Conservation (phyloP, 2,888 invertebrate species). For the Caenorhabditis angaria region DNA sequence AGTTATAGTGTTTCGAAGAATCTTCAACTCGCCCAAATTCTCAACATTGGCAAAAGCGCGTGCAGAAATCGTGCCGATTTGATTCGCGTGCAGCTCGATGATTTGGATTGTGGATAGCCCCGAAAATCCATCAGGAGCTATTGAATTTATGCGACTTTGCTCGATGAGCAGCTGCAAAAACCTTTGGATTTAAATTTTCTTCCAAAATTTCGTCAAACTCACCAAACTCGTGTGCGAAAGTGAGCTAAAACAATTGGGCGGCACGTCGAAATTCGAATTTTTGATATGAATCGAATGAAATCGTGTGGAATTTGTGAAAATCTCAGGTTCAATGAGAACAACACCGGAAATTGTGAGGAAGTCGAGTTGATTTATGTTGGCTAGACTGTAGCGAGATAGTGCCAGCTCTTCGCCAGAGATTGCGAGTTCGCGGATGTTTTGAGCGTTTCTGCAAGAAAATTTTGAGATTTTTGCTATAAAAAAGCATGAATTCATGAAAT, state of each 20-base stretch:
- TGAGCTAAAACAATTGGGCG: conserved; percentile 40
- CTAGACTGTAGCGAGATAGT: conserved; percentile 43
- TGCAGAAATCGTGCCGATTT: conserved; percentile 47
- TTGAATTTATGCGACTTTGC: conserved; percentile 34
- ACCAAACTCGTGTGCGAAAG: conserved; percentile 25
- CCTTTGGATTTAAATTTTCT: background rate
- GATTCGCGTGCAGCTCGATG: conserved; percentile 53
- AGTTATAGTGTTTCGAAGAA: conserved; percentile 45
- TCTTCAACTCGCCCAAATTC: conserved; percentile 48
- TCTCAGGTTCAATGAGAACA: conserved; percentile 48
- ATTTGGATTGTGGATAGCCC: conserved; percentile 52
- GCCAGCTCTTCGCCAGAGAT: conserved; percentile 51
- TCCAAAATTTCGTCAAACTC: background rate
- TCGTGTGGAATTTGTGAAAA: conserved; percentile 51
- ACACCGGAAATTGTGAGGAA: conserved; percentile 51
- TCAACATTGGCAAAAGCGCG: conserved; percentile 51
- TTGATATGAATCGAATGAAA: conserved; percentile 50
- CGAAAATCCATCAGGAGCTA: conserved; percentile 53
- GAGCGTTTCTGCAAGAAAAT: conserved; percentile 35
- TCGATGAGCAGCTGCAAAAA: conserved; percentile 51
- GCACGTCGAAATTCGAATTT: conserved; percentile 48
- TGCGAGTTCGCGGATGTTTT: conserved; percentile 48
- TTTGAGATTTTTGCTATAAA: no score
- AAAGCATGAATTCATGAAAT: no score
- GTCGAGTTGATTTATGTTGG: conserved; percentile 51